These are phyloP conservation scores for Stichopus horrens DNA, from an alignment of 53 echinoderm and acorn worm genomes.

Conservation along the genomic window DNA sequence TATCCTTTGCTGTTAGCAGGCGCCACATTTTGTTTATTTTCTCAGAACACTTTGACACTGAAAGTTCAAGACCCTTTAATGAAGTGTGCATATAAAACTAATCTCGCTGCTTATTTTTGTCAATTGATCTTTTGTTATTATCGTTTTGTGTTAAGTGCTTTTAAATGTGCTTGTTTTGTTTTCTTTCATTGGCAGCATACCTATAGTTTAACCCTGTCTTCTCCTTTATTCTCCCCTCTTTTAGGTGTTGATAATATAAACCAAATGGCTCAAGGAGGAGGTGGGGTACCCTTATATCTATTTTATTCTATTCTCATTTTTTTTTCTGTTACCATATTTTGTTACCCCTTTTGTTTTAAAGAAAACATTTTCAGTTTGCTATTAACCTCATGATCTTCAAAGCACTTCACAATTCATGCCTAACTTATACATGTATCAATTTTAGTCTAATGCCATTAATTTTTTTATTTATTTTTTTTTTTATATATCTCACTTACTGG, in stretches of 20 bases:
- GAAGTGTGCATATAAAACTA: not conserved
- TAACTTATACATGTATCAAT: not conserved
- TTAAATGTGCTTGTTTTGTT: not conserved
- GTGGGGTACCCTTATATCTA: conserved; percentile 38
- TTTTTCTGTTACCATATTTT: not conserved
- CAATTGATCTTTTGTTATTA: too few relatives aligned
- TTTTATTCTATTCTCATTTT: not conserved
- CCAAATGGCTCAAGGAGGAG: conserved; percentile 41
- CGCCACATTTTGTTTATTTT: too few relatives aligned
- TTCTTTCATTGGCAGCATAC: not conserved
- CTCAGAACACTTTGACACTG: too few relatives aligned
- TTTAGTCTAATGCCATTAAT: not conserved
- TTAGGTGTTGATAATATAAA: conserved; percentile 40
- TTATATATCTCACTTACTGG: not conserved
- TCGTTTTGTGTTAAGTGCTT: not conserved
- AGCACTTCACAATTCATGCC: conserved; percentile 6
- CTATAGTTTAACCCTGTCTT: conserved; percentile 18
- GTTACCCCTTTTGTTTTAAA: not conserved
- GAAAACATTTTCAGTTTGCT: not conserved
- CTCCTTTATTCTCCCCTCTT: conserved; percentile 38
- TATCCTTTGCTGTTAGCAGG: too few relatives aligned
- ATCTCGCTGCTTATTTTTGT: conserved; percentile 7
- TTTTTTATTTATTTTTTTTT: not conserved
- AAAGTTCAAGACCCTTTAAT: too few relatives aligned
- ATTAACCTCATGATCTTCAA: not conserved